Conservation (phyloP, 2,888 invertebrate species). For the Drosophila anomelani region DNA sequence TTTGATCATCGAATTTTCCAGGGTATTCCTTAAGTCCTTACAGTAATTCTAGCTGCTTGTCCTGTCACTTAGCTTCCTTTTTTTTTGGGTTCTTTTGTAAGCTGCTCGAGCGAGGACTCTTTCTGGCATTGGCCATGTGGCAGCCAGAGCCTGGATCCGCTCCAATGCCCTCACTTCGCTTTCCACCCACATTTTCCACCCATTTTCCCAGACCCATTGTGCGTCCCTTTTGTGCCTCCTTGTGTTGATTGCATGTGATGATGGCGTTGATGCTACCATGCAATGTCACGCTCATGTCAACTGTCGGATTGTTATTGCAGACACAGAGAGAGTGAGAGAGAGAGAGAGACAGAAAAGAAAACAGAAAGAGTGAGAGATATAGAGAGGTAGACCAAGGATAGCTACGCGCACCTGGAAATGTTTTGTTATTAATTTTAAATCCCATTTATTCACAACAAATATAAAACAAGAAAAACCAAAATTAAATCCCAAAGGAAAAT, state of each 20-base stretch:
- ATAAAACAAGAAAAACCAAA: background rate
- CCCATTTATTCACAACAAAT: background rate
- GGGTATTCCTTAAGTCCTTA: background rate
- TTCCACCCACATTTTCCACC: background rate
- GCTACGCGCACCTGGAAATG: conserved; percentile 10
- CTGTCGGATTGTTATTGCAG: conserved; percentile 56
- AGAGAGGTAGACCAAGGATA: background rate
- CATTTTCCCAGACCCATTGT: background rate
- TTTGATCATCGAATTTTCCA: background rate
- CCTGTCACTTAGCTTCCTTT: conserved; percentile 21
- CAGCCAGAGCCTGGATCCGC: background rate
- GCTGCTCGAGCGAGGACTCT: conserved; percentile 19
- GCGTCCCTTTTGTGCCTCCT: conserved; percentile 15
- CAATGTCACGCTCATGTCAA: conserved; percentile 72
- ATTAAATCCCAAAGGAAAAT: background rate
- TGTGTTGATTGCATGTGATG: conserved; percentile 63
- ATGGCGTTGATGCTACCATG: conserved; percentile 67
- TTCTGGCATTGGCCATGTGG: conserved; percentile 26
- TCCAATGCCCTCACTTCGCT: background rate
- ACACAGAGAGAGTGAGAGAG: background rate
- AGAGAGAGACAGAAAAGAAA: background rate
- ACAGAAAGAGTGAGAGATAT: background rate
- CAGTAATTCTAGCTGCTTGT: background rate
- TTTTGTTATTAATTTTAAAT: conserved; percentile 39
- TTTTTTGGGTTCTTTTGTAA: conserved; percentile 19